Evolutionary conservation across 2,797 vertebrate species (phyloP), one percentile per base, ranked within the genome.

Genomic region (Pseudopleuronectes americanus): DNA sequence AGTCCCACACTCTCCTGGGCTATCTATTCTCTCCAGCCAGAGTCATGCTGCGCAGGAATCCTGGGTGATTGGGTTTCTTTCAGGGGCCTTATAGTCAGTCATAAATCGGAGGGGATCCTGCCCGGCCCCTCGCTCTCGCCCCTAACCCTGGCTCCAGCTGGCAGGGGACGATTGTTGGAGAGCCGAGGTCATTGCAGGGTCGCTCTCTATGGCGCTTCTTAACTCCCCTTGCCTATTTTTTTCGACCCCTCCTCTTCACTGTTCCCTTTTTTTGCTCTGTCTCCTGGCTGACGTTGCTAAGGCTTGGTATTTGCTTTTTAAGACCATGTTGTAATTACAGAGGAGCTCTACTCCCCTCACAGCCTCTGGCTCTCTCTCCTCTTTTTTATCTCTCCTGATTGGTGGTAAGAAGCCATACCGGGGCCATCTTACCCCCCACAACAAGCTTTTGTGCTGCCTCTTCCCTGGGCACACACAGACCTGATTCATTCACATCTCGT

Each of bases 61-160:
- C 93, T 89, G 93, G 93, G 93, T 95, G 94, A 95, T 95, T 95
- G 93, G 91, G 92, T 95, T 95, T 95, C 93, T 95, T 95, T 95
- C 92, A 95, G 90, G 78, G 87, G 91, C 91, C 92, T 94, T 91
- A 91, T 92, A 93, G 91, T 92, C 90, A 90, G 91, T 92, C 93
- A 93, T 95, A 94, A 94, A 95, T 93, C 83, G 90, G 86, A 92
- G 91, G 91, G 92, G 92, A 91, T 92, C 89, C 90, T 88, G 87
- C 82, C 86, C 83, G 86, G 90, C 91, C 90, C 90, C 92, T 90
- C 89, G 81, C 85, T 88, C 87, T 92, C 91, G 82, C 87, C 90
- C 89, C 89, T 89, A 91, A 94, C 93, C 92, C 92, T 91, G 90
- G 91, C 93, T 94, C 93, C 95, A 95, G 95, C 94, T 95, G 95